phyloP scores from a whole-genome alignment of 2,888 invertebrate species.

The Stenurella melanura region DNA sequence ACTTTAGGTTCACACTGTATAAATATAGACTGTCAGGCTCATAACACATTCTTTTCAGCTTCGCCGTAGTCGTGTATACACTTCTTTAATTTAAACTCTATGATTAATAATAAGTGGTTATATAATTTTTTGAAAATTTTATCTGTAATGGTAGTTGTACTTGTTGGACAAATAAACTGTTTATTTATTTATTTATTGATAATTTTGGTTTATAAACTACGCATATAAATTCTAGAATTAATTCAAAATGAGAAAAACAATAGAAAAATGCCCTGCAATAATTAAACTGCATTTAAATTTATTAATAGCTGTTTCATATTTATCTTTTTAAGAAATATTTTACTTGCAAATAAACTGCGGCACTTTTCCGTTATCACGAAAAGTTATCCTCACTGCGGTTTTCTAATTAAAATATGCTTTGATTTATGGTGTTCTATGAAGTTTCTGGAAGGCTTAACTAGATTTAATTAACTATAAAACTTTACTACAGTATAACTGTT shows the following conservation, averaged over 20 bases:
- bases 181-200: no score
- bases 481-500: neutral
- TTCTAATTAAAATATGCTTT: slow-evolving; percentile 7
- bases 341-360: slow-evolving; percentile 20
- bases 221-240: neutral
- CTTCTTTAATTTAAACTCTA: no score
- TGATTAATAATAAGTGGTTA: no score
- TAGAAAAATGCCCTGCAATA: slow-evolving; percentile 18
- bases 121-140: no score
- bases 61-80: no score
- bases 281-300: slow-evolving; percentile 12
- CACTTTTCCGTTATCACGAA: neutral
- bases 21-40: no score
- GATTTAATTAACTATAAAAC: slow-evolving; percentile 2
- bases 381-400: slow-evolving; percentile 11
- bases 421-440: neutral
- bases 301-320: slow-evolving; percentile 17
- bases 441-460: neutral
- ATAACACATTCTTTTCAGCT: no score
- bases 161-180: no score
- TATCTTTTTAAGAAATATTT: slow-evolving; percentile 18
- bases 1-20: no score
- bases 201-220: neutral
- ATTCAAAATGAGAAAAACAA: neutral
- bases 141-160: no score